These are phyloP conservation scores for Parus major DNA, from an alignment of 2,113 vertebrate genomes.

Conservation along the genomic window DNA sequence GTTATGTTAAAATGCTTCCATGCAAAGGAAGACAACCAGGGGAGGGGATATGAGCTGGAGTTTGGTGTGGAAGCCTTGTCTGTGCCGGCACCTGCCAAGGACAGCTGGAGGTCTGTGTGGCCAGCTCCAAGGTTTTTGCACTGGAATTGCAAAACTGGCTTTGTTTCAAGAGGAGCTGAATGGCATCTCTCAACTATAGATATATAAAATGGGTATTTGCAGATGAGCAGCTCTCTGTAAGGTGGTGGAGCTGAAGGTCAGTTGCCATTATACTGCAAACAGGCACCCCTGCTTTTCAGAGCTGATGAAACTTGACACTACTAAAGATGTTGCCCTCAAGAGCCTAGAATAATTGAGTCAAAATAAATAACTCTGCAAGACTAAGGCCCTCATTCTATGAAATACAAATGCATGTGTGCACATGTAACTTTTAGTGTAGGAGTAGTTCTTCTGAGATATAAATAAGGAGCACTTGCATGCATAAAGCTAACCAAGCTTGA, in stretches of 20 bases:
- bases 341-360: neutral
- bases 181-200: neutral
- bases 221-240: neutral
- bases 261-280: neutral
- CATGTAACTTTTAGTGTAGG: neutral
- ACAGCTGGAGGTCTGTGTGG: accelerated
- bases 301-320: neutral
- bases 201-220: neutral
- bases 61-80: neutral
- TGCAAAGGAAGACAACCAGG: neutral
- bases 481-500: neutral
- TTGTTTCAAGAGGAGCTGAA: neutral
- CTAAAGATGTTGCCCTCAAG: neutral
- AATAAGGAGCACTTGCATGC: neutral
- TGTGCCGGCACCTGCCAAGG: neutral
- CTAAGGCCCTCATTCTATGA: neutral
- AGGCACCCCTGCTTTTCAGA: neutral
- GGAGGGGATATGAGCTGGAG: neutral
- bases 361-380: neutral
- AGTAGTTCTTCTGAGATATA: neutral
- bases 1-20: neutral
- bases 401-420: accelerated
- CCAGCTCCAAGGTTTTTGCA: neutral
- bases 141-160: neutral
- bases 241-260: neutral